Evolutionary conservation across 2,888 invertebrate genomes (phyloP).

Genomic region (Sarcophaga subvicina): DNA sequence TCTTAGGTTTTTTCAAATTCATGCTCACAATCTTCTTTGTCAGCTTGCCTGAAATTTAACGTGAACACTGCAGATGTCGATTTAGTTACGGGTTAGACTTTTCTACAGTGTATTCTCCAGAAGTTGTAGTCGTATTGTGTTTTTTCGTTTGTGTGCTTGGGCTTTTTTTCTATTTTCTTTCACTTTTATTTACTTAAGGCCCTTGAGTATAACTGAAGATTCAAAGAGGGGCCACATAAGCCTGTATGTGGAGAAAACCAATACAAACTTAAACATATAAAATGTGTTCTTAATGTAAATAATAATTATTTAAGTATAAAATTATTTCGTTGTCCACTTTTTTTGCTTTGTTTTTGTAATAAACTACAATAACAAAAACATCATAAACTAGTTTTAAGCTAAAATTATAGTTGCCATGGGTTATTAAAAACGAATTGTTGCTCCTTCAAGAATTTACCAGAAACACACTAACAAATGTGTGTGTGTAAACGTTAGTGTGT

Average conservation of each 20-base stretch:
- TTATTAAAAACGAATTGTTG: constrained; percentile 8
- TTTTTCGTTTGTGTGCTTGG: too few species aligned
- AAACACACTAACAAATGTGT: neutral
- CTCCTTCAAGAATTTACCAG: neutral
- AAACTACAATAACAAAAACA: neutral
- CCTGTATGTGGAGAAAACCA: too few species aligned
- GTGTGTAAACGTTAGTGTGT: too few species aligned
- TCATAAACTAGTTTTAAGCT: neutral
- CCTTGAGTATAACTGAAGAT: constrained; percentile 1
- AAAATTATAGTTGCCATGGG: neutral
- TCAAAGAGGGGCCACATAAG: neutral
- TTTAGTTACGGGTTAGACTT: too few species aligned
- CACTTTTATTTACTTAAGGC: constrained; percentile 1
- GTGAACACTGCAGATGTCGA: too few species aligned
- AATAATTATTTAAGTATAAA: neutral
- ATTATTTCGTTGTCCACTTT: constrained; percentile 16
- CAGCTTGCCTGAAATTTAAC: too few species aligned
- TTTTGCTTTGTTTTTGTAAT: neutral
- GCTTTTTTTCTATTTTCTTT: too few species aligned
- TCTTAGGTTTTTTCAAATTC: too few species aligned
- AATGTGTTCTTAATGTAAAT: neutral
- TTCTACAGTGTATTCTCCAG: too few species aligned
- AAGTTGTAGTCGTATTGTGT: too few species aligned
- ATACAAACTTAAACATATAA: too few species aligned
- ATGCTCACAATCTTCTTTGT: too few species aligned